Evolutionary conservation across 1,140 invertebrate species (phyloP), one percentile per base, ranked within the genome.

Genomic region (Drosophila novamexicana): DNA sequence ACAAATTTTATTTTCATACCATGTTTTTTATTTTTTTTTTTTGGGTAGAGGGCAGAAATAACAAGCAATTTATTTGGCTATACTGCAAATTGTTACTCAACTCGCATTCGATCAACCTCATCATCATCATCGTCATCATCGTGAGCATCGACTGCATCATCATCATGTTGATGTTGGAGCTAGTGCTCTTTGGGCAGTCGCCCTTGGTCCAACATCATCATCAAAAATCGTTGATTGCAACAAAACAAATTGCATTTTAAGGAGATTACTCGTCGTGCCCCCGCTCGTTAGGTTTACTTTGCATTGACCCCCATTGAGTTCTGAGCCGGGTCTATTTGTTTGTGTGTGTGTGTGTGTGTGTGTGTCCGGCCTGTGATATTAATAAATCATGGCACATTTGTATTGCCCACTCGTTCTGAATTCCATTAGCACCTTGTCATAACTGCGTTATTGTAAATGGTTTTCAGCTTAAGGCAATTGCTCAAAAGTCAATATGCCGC

Each of bases 201-300:
- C 59, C 36, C 45, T 73, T 57, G 39, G 53, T 44, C 53, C 57
- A 65, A 47, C 40, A 64, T 85, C 83, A 88, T 86, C 83, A 86
- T 86, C 83, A 88, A 86, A 86, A 88, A 89, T 89, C 84, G 83
- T 88, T 89, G 83, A 88, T 88, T 88, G 84, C 84, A 89, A 88
- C 84, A 89, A 86, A 89, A 88, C 84, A 89, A 88, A 88, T 88
- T 88, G 80, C 84, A 84, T 89, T 88, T 88, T 88, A 88, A 88
- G 84, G 66, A 83, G 84, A 88, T 88, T 88, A 88, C 84, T 71
- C 66, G 63, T 66, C 67, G 54, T 58, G 56, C 59, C n/a, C 36
- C 36, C 44, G n/a, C 45, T 47, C 7, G 61, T 53, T 62, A 39
- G 49, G 49, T 54, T 61, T 36, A 32, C 53, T 66, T 36, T 50